These are phyloP conservation scores for Cosmia trapezina DNA, from an alignment of 2,888 invertebrate genomes.

Conservation along the genomic window DNA sequence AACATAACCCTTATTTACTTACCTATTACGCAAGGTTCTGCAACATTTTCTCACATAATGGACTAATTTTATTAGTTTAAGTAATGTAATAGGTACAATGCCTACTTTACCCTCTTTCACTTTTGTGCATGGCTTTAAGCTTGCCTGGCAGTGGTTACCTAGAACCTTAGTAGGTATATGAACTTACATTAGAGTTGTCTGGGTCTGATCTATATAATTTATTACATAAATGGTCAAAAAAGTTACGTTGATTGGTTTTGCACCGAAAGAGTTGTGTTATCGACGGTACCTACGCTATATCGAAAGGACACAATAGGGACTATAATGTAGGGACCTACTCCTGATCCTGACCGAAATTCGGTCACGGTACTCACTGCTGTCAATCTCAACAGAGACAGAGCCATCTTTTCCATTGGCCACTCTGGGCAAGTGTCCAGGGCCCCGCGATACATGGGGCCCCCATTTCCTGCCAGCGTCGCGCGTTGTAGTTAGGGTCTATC, in stretches of 20 bases:
- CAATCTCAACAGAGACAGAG: no score
- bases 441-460: no score
- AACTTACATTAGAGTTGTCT: background rate
- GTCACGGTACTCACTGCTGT: background rate
- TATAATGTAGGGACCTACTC: background rate
- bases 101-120: constrained; percentile 18
- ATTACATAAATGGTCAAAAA: background rate
- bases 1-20: background rate
- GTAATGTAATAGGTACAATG: no score
- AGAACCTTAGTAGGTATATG: constrained; percentile 5
- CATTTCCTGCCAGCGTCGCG: no score
- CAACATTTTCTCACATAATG: background rate
- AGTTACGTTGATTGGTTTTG: background rate
- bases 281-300: background rate
- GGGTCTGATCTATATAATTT: constrained; percentile 8
- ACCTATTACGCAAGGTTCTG: constrained; percentile 37
- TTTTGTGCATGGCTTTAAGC: constrained; percentile 24
- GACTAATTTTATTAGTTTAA: constrained; percentile 20
- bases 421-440: no score
- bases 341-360: background rate
- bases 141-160: constrained; percentile 29
- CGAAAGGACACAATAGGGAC: background rate
- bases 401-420: no score
- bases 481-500: no score
- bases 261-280: constrained; percentile 4